phyloP scores from a whole-genome alignment of 1,140 invertebrate genomes.

The Mercenaria mercenaria region DNA sequence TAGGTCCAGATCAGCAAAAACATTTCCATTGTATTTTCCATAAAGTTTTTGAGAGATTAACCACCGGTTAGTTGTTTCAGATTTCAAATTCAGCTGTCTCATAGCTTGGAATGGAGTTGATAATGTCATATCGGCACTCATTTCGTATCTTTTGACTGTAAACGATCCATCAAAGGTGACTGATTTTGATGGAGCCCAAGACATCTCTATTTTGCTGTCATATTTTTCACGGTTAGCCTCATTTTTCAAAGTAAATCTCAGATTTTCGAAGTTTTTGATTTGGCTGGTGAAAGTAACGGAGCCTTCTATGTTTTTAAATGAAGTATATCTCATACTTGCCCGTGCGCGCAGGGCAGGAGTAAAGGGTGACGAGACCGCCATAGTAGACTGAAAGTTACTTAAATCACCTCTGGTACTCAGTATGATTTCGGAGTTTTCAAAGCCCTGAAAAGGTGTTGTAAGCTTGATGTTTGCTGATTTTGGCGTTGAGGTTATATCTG shows the following conservation, averaged over 20 bases:
- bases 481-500: not conserved
- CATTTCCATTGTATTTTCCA: not conserved
- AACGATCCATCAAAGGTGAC: conserved; percentile 4
- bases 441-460: conserved; percentile 33
- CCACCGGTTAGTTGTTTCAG: not conserved
- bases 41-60: not conserved
- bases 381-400: conserved; percentile 9
- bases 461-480: not conserved
- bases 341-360: not conserved
- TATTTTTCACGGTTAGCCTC: not conserved
- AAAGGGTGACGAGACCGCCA: not conserved
- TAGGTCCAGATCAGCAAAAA: not conserved
- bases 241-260: conserved; percentile 15
- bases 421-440: conserved; percentile 13
- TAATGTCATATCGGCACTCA: not conserved
- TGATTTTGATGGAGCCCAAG: not conserved
- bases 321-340: not conserved
- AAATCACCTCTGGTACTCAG: not conserved
- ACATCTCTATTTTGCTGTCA: not conserved
- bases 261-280: conserved; percentile 38
- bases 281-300: conserved; percentile 11
- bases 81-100: not conserved
- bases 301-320: conserved; percentile 30
- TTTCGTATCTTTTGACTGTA: not conserved
- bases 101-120: conserved; percentile 21